Conservation (phyloP, 2,797 vertebrate species). For the Sebastiscus albofasciatus region DNA sequence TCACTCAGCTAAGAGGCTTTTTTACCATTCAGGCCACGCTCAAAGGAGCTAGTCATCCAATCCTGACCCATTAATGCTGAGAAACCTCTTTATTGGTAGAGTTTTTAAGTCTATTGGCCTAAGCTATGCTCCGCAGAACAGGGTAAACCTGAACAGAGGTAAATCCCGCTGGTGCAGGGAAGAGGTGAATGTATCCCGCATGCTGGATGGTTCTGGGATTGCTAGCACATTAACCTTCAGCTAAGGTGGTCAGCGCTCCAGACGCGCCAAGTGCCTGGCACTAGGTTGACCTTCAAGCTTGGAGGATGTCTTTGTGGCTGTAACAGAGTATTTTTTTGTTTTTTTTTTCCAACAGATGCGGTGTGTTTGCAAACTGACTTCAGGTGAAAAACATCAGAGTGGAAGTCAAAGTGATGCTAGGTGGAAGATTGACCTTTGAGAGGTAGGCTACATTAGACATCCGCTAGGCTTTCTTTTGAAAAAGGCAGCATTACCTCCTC, state of each 20-base stretch:
- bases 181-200: constrained; percentile 70
- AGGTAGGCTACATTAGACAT: constrained; percentile 34
- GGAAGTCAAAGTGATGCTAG: constrained; percentile 39
- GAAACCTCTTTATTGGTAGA: constrained; percentile 81
- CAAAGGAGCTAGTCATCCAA: constrained; percentile 83
- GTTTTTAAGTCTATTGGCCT: constrained; percentile 83
- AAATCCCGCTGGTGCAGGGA: constrained; percentile 61
- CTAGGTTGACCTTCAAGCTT: constrained; percentile 58
- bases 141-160: constrained; percentile 78
- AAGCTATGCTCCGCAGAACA: constrained; percentile 71
- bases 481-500: constrained; percentile 48
- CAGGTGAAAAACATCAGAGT: constrained; percentile 44
- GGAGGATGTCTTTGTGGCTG: constrained; percentile 38
- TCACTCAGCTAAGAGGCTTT: constrained; percentile 81
- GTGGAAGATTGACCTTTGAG: constrained; percentile 59
- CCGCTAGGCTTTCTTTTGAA: constrained; percentile 28
- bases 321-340: constrained; percentile 17
- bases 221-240: constrained; percentile 72
- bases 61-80: constrained; percentile 80
- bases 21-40: constrained; percentile 81
- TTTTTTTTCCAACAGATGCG: background rate
- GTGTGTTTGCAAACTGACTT: constrained; percentile 23
- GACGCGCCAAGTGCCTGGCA: constrained; percentile 44
- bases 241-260: constrained; percentile 46
- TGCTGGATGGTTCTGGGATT: constrained; percentile 54